A percentile compares a stretch with the other conserved stretches of the same genome.
These are phyloP conservation scores for Lordiphosa mommai DNA, from an alignment of 1,140 invertebrate genomes.

Conservation along the genomic window DNA sequence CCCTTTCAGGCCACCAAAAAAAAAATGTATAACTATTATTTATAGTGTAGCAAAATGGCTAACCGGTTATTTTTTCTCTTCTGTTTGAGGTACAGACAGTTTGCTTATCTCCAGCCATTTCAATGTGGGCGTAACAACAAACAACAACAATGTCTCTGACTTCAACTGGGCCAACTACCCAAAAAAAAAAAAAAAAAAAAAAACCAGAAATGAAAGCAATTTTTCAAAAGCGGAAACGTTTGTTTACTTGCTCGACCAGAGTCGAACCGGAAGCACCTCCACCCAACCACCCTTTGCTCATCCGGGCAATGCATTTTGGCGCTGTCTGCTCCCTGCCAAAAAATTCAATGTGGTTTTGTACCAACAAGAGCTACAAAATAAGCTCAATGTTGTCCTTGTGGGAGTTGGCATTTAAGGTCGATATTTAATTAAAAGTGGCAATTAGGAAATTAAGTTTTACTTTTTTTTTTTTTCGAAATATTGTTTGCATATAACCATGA, in stretches of 20 bases:
- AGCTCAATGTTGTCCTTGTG: conserved; percentile 17
- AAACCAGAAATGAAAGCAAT: conserved; percentile 53
- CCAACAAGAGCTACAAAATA: conserved; percentile 3
- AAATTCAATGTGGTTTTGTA: conserved; percentile 37
- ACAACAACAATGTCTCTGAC: conserved; percentile 30
- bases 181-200: conserved; percentile 19
- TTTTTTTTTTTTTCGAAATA: conserved; percentile 16
- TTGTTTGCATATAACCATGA: conserved; percentile 18
- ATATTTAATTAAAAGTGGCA: conserved; percentile 69
- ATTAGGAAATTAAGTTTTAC: conserved; percentile 34
- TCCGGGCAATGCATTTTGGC: conserved; percentile 9
- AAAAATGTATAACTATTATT: conserved; percentile 43
- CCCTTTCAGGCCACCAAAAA: conserved; percentile 15
- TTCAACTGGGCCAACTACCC: conserved; percentile 25
- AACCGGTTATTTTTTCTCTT: conserved; percentile 19
- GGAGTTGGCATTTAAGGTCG: conserved; percentile 33
- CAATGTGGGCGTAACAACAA: conserved; percentile 35
- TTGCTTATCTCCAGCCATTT: conserved; percentile 23
- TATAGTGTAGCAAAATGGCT: conserved; percentile 41
- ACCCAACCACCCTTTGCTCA: conserved; percentile 12
- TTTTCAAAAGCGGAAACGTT: conserved; percentile 72
- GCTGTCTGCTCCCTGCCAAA: conserved; percentile 25
- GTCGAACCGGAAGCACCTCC: conserved; percentile 43
- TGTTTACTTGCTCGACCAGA: conserved; percentile 44
- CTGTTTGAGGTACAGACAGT: conserved; percentile 2